A percentile compares a stretch with the other conserved stretches of the same genome.
phyloP scores from a whole-genome alignment of 1,140 invertebrate species.

The Dermatophagoides farinae region DNA sequence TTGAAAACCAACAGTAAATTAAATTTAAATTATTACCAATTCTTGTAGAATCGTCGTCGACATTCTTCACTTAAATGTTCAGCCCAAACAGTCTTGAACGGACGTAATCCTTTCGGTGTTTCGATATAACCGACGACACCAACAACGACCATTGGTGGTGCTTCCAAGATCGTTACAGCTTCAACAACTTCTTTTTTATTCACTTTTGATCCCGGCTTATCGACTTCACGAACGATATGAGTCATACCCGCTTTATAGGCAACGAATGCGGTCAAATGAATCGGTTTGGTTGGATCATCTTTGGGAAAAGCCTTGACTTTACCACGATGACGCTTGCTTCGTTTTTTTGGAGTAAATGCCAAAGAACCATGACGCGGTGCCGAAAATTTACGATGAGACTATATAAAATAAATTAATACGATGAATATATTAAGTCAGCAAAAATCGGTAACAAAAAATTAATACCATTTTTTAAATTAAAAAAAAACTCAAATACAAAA shows the following conservation, averaged over 20 bases:
- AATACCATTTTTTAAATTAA: too few relatives aligned
- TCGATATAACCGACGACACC: conserved; percentile 97
- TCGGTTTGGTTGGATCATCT: conserved; percentile 85
- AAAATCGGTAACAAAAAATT: neutral
- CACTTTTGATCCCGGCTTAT: conserved; percentile 95
- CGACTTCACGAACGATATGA: conserved; percentile 93
- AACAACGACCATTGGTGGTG: conserved; percentile 92
- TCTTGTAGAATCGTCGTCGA: conserved; percentile 95
- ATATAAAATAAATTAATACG: neutral
- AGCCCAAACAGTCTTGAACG: conserved; percentile 88
- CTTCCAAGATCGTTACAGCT: conserved; percentile 91
- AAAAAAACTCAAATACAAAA: too few relatives aligned
- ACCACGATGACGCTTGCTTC: conserved; percentile 80
- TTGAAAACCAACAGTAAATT: neutral
- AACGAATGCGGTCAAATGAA: conserved; percentile 92
- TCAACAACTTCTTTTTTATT: conserved; percentile 99
- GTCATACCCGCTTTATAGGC: conserved; percentile 99
- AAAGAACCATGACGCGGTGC: conserved; percentile 97
- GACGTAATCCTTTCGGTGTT: conserved; percentile 83
- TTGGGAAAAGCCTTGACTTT: conserved; percentile 99
- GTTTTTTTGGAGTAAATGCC: conserved; percentile 98
- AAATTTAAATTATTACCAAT: conserved; percentile 56
- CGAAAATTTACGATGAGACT: conserved; percentile 99
- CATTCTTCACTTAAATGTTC: conserved; percentile 97
- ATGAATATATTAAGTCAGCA: neutral